phyloP scores from a whole-genome alignment of 2,113 vertebrate species.

The Pseudolaguvia tuberculata region DNA sequence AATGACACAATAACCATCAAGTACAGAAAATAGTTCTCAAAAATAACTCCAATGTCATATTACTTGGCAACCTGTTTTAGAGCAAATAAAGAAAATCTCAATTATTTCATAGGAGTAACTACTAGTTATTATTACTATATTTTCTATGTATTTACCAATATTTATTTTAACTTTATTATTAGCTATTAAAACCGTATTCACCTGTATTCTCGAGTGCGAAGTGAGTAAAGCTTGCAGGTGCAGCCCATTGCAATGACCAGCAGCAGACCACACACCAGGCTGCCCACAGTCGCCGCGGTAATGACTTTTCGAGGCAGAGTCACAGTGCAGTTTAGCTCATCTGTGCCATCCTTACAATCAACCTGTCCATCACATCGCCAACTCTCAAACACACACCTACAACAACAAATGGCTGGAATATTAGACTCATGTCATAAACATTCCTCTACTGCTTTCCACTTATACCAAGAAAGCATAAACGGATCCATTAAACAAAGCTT shows the following conservation, averaged over 20 bases:
- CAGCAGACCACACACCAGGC: conserved; percentile 82
- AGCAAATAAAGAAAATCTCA: too few relatives aligned
- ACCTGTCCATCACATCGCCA: conserved; percentile 88
- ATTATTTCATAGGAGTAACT: too few relatives aligned
- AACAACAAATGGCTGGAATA: conserved; percentile 2
- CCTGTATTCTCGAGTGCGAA: conserved; percentile 79
- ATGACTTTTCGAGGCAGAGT: conserved; percentile 85
- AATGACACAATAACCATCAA: not conserved
- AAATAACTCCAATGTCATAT: too few relatives aligned
- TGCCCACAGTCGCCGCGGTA: conserved; percentile 82
- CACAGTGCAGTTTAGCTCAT: conserved; percentile 80
- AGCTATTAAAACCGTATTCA: too few relatives aligned
- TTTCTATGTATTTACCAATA: too few relatives aligned
- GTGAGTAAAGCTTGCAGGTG: conserved; percentile 85
- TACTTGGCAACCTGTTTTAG: too few relatives aligned
- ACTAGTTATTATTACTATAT: too few relatives aligned
- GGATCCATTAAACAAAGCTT: not conserved
- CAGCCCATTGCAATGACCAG: conserved; percentile 88
- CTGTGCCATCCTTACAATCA: conserved; percentile 81
- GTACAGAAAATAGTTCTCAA: too few relatives aligned
- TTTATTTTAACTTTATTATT: too few relatives aligned
- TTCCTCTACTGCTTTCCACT: not conserved
- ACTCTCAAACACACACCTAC: conserved; percentile 85
- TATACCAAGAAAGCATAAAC: not conserved
- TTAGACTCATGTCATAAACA: conserved; percentile 1